Percentiles rank a stretch among this genome's conserved stretches.
Evolutionary conservation across 2,888 invertebrate species (phyloP).

Genomic region (Copidosoma aretas): DNA sequence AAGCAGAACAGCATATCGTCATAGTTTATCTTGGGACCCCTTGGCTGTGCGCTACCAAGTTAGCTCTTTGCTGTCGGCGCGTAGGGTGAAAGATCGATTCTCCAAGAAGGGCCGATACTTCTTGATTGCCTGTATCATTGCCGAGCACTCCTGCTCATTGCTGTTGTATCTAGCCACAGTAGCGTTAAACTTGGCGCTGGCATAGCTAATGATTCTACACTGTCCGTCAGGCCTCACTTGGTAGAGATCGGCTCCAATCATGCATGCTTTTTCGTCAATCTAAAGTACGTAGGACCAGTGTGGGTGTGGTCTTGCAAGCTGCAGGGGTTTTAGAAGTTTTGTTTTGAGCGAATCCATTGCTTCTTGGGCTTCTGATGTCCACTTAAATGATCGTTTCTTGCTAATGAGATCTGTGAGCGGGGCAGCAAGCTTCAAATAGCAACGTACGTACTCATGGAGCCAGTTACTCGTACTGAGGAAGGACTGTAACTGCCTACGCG

Average conservation of each 20-base stretch:
- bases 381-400: neutral
- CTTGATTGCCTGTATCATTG: neutral
- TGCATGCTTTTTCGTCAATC: slow-evolving; percentile 9
- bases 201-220: too few species aligned
- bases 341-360: neutral
- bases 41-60: slow-evolving; percentile 41
- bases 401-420: neutral
- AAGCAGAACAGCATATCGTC: slow-evolving; percentile 42
- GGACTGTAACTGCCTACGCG: slow-evolving; percentile 1
- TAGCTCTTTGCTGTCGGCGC: slow-evolving; percentile 42
- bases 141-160: neutral
- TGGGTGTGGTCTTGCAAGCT: too few species aligned
- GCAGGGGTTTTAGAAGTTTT: too few species aligned
- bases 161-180: slow-evolving; percentile 14
- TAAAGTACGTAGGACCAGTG: slow-evolving; percentile 13
- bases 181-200: slow-evolving; percentile 8
- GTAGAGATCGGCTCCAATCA: neutral
- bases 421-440: neutral
- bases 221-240: neutral
- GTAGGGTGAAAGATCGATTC: slow-evolving; percentile 35
- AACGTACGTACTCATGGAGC: slow-evolving; percentile 1
- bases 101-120: slow-evolving; percentile 36
- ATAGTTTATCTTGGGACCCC: slow-evolving; percentile 40
- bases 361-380: neutral
- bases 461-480: slow-evolving; percentile 13